Conservation (phyloP, 2,888 invertebrate species). For the Orthonychiurus folsomi region DNA sequence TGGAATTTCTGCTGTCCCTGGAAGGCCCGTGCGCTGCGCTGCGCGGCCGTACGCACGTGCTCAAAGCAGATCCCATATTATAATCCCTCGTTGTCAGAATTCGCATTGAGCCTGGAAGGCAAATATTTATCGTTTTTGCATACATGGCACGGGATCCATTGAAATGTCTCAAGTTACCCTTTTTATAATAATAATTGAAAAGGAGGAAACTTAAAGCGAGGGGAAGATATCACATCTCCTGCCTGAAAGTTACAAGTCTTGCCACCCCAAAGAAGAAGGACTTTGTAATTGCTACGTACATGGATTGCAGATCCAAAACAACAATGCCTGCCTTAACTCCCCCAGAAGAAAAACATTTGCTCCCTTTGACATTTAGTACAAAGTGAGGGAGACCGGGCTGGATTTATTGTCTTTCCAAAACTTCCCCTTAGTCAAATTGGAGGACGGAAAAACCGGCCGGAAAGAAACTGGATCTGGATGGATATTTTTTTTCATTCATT, state of each 20-base stretch:
- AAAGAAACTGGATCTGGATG: background rate
- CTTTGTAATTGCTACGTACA: background rate
- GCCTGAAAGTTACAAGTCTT: background rate
- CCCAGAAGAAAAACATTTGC: background rate
- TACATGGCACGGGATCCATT: too few relatives aligned
- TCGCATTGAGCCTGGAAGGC: too few relatives aligned
- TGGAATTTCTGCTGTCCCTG: too few relatives aligned
- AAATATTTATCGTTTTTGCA: too few relatives aligned
- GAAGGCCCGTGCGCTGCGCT: too few relatives aligned
- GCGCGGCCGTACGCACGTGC: too few relatives aligned
- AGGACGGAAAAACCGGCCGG: background rate
- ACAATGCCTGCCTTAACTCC: background rate
- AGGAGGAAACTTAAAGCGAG: background rate
- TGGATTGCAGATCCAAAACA: background rate
- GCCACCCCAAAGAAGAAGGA: background rate
- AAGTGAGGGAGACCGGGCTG: background rate
- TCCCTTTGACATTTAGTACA: constrained; percentile 1
- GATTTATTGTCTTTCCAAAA: background rate
- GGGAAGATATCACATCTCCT: background rate
- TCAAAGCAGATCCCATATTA: too few relatives aligned
- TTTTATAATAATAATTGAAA: background rate
- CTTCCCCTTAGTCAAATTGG: background rate
- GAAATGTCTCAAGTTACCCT: background rate
- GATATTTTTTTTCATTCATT: background rate
- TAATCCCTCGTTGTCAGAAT: too few relatives aligned